Conservation (phyloP, 2,888 invertebrate species). For the Drosophila anomalata region DNA sequence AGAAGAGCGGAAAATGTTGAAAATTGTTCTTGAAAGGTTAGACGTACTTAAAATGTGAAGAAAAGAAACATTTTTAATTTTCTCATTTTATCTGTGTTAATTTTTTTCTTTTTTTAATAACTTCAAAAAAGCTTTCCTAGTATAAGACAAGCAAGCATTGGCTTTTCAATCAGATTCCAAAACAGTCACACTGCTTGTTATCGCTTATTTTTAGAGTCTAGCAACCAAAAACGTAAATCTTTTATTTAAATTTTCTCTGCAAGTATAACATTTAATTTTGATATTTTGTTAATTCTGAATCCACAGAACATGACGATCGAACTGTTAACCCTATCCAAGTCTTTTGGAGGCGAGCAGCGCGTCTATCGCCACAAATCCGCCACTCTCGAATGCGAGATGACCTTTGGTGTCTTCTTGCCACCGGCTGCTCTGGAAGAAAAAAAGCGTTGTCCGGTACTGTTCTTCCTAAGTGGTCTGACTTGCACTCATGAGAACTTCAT, state of each 20-base stretch:
- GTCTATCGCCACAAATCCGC: constrained; percentile 82
- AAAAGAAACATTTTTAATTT: no score
- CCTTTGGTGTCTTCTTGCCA: constrained; percentile 95
- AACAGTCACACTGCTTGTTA: constrained; percentile 23
- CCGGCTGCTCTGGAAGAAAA: constrained; percentile 85
- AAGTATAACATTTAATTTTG: not conserved
- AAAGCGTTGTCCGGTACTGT: constrained; percentile 90
- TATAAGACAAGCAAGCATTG: not conserved
- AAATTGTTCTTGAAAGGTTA: not conserved
- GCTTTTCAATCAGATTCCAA: not conserved
- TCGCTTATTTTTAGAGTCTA: constrained; percentile 27
- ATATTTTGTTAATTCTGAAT: not conserved
- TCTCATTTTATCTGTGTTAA: no score
- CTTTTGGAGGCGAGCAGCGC: constrained; percentile 81
- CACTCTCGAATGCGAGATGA: constrained; percentile 94
- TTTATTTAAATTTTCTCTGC: not conserved
- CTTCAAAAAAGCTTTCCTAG: no score
- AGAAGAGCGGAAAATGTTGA: not conserved
- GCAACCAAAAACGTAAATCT: constrained; percentile 7
- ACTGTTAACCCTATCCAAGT: constrained; percentile 71
- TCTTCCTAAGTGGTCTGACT: constrained; percentile 95
- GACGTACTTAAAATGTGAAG: not conserved
- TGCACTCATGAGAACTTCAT: constrained; percentile 98
- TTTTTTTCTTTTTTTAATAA: no score
- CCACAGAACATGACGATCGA: constrained; percentile 69